A percentile compares a stretch with the other conserved stretches of the same genome.
phyloP scores from a whole-genome alignment of 1,140 invertebrate species.

The Dreissena rostriformis region DNA sequence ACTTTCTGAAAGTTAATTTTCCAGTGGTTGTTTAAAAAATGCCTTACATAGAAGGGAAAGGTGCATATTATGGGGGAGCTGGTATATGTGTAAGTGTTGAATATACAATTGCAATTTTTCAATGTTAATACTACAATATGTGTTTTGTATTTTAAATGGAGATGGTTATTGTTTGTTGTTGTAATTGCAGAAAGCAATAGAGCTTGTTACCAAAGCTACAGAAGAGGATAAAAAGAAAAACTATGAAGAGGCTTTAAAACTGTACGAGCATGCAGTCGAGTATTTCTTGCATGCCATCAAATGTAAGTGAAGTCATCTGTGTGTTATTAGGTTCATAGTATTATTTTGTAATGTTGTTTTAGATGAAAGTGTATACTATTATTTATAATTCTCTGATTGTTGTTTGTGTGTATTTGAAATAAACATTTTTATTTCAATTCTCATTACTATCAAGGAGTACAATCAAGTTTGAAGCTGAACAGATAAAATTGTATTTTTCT shows the following conservation, averaged over 20 bases:
- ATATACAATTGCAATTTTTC: neutral
- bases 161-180: conserved; percentile 2
- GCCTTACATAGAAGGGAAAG: conserved; percentile 17
- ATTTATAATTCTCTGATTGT: no score
- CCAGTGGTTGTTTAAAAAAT: neutral
- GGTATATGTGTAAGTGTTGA: conserved; percentile 34
- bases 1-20: neutral
- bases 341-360: no score
- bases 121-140: neutral
- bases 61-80: conserved; percentile 44
- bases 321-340: no score
- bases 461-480: no score
- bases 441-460: no score
- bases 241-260: conserved; percentile 96
- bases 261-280: conserved; percentile 99
- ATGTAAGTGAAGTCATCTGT: conserved; percentile 85
- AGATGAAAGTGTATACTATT: no score
- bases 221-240: conserved; percentile 99
- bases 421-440: no score
- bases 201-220: conserved; percentile 98
- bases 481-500: no score
- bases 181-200: conserved; percentile 93
- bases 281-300: conserved; percentile 99
- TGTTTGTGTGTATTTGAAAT: no score
- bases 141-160: neutral